Conservation (phyloP, 2,888 invertebrate species). For the Morpho helenor region DNA sequence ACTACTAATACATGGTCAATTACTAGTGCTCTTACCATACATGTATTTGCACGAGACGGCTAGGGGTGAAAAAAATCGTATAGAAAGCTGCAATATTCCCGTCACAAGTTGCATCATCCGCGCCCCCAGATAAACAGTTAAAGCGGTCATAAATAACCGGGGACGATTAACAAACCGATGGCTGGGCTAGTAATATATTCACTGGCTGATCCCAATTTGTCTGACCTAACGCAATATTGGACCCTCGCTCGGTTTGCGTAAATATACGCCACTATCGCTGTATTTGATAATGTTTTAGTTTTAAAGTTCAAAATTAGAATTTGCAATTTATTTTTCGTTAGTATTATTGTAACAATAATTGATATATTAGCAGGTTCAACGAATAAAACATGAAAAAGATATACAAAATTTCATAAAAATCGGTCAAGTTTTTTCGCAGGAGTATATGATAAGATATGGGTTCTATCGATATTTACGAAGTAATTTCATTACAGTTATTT, state of each 20-base stretch:
- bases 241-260: conserved; percentile 45
- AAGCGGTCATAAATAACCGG: conserved; percentile 66
- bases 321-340: too few relatives aligned
- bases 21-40: too few relatives aligned
- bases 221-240: conserved; percentile 74
- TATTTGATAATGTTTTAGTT: conserved; percentile 20
- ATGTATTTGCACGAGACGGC: not conserved
- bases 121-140: conserved; percentile 38
- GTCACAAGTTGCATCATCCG: conserved; percentile 23
- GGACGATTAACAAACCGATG: conserved; percentile 75
- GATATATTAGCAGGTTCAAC: too few relatives aligned
- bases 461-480: too few relatives aligned
- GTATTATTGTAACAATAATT: too few relatives aligned
- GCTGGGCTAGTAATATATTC: conserved; percentile 74
- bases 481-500: too few relatives aligned
- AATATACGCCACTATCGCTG: conserved; percentile 25
- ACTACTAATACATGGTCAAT: too few relatives aligned
- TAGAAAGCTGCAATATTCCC: conserved; percentile 13
- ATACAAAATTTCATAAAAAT: too few relatives aligned
- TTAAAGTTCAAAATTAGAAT: not conserved
- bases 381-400: too few relatives aligned
- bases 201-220: conserved; percentile 76
- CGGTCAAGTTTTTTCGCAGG: too few relatives aligned
- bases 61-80: conserved; percentile 1
- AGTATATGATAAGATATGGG: too few relatives aligned